Evolutionary conservation across 2,797 vertebrate species (phyloP).

Genomic region (Chelon auratus): DNA sequence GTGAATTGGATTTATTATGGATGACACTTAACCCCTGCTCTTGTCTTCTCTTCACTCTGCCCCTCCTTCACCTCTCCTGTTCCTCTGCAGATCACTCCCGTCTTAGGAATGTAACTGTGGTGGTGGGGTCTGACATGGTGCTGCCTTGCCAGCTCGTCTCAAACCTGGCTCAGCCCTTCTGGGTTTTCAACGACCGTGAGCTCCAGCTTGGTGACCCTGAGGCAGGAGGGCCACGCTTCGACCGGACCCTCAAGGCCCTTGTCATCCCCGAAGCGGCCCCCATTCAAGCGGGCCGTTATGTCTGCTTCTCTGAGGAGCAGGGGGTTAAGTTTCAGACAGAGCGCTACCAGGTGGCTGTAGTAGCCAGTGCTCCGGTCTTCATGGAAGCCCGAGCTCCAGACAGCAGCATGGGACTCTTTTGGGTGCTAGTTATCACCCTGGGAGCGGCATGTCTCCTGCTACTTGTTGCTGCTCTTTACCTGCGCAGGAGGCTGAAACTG

Average conservation of each 20-base stretch:
- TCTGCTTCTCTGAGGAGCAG: conserved; percentile 93
- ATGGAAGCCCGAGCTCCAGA: conserved; percentile 91
- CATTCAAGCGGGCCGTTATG: conserved; percentile 88
- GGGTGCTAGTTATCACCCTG: conserved; percentile 93
- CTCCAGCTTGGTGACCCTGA: conserved; percentile 76
- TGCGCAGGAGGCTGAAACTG: conserved; percentile 90
- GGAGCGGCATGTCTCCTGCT: conserved; percentile 90
- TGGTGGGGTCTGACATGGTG: conserved; percentile 91
- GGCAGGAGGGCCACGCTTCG: conserved; percentile 84
- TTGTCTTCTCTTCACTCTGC: conserved; percentile 15
- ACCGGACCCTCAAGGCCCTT: conserved; percentile 88
- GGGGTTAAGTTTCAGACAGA: conserved; percentile 88
- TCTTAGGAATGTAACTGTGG: conserved; percentile 90
- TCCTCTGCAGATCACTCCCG: conserved; percentile 80
- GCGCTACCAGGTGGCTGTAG: conserved; percentile 89
- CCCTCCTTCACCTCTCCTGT: background rate
- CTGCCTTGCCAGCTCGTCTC: conserved; percentile 93
- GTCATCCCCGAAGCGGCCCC: conserved; percentile 86
- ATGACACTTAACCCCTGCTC: conserved; percentile 27
- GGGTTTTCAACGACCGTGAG: conserved; percentile 90
- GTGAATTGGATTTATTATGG: conserved; percentile 44
- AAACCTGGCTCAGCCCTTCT: conserved; percentile 91
- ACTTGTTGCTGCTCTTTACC: conserved; percentile 89
- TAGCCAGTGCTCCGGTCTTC: conserved; percentile 86
- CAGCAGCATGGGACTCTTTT: conserved; percentile 91